Base-by-base conservation (phyloP, 2,113 vertebrate genomes). In the Dicaeum eximium region DNA sequence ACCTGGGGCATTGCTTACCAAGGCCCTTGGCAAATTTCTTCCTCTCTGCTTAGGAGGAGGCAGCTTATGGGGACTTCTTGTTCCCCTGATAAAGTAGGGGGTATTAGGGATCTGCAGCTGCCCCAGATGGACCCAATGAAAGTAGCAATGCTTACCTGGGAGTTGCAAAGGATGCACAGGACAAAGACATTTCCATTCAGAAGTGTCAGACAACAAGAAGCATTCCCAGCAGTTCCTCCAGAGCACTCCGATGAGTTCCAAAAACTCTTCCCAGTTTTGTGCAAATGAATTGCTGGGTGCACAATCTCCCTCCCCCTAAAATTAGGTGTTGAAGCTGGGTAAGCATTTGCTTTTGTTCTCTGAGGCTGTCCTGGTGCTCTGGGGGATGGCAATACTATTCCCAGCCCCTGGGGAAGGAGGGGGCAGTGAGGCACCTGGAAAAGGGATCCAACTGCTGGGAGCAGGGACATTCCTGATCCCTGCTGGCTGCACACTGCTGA, bases 401-500 rank as follows among this genome's bases (percentile, higher is more conserved):
- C 28, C 14, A 22, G 20, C 6, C 2, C 15, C 14, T 4, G 11
- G 28, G 18, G 13, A 40, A 66, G 58, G 38, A 33, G 45, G 21
- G 5, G 14, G 17, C 31, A 22, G 24, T 11, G 45, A 31, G 22
- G 47, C 7, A 31, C 23, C n/a, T 53, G 25, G 56, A 23, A 48
- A 22, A 82, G 31, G 44, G 1, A 6, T 80, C 3, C 28, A 25
- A 2, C 0, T 81, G 20, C 30, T 31, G 44, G 18, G 33, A 31
- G 3, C 1, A 4, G 22, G 6, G 28, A 4, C 14, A 7, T 5
- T 15, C 0, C 0, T n/a, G 14, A 30, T 9, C 12, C 30, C 16
- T 15, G 31, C 37, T 40, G 51, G 24, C n/a, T 70, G 56, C 50
- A 33, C 22, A 7, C 35, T 6, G 10, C 27, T 57, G 40, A 6